Evolutionary conservation across 2,797 vertebrate species (phyloP).

Genomic region (Apogon hyalosoma): DNA sequence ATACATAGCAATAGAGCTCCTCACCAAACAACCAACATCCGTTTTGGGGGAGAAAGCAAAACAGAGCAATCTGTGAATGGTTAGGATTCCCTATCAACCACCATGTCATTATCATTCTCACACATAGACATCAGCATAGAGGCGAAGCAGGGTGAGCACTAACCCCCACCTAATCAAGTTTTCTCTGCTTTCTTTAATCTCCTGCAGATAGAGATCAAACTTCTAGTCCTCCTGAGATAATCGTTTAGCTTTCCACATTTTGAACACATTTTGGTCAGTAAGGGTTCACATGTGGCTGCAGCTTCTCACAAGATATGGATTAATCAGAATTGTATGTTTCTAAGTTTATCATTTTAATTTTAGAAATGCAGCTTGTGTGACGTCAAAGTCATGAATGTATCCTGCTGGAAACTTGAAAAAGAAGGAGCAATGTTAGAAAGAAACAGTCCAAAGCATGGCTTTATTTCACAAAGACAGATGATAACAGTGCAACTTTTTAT

Average conservation of each 20-base stretch:
- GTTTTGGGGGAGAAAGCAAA: slow-evolving; percentile 60
- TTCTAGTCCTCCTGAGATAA: slow-evolving; percentile 9
- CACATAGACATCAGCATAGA: slow-evolving; percentile 50
- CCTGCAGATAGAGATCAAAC: neutral
- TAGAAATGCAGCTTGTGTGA: too few species aligned
- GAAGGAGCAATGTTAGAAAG: too few species aligned
- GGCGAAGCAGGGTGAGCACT: slow-evolving; percentile 21
- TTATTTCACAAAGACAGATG: too few species aligned
- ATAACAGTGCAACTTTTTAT: too few species aligned
- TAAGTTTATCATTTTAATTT: too few species aligned
- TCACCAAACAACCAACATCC: slow-evolving; percentile 68
- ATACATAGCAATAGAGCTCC: slow-evolving; percentile 43
- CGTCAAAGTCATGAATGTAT: too few species aligned
- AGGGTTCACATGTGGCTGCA: slow-evolving; percentile 24
- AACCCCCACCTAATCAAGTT: slow-evolving; percentile 24
- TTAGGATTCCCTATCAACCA: slow-evolving; percentile 66
- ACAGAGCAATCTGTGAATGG: slow-evolving; percentile 64
- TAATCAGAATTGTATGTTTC: too few species aligned
- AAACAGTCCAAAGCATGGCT: too few species aligned
- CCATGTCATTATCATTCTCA: slow-evolving; percentile 65
- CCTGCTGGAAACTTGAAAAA: too few species aligned
- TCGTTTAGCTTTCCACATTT: slow-evolving; percentile 12
- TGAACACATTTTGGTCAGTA: slow-evolving; percentile 25
- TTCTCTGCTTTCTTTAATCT: slow-evolving; percentile 2
- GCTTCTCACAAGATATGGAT: neutral